Percentiles rank a stretch among this genome's conserved stretches.
Conservation (phyloP, 1,140 invertebrate species). For the Drosophila ohnishii region DNA sequence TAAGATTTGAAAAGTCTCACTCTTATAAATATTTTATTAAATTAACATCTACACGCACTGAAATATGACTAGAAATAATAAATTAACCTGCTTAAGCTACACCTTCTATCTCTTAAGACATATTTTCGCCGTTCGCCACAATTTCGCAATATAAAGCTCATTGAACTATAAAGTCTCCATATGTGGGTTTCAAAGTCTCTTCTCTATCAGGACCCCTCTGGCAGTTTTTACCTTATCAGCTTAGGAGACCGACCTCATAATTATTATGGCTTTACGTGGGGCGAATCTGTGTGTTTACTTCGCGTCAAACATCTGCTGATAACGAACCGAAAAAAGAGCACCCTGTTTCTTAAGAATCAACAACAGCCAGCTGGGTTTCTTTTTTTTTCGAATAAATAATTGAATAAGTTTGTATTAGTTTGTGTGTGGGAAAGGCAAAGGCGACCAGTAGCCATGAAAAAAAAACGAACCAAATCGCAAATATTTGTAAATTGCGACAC, state of each 20-base stretch:
- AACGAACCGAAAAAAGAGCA: constrained; percentile 4
- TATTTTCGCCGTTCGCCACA: background rate
- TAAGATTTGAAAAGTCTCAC: no score
- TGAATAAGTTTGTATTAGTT: constrained; percentile 1
- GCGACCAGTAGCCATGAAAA: background rate
- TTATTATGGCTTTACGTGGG: constrained; percentile 25
- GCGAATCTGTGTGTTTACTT: constrained; percentile 24
- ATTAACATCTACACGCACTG: no score
- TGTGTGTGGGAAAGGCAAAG: constrained; percentile 4
- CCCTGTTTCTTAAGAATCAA: constrained; percentile 26
- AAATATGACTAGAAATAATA: background rate
- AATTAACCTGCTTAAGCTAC: background rate
- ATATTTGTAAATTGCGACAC: constrained; percentile 43
- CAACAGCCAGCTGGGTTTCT: background rate
- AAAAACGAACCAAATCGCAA: background rate
- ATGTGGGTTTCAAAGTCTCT: constrained; percentile 22
- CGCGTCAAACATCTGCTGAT: constrained; percentile 19
- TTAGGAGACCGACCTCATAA: constrained; percentile 17
- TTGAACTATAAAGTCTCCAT: background rate
- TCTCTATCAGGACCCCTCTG: constrained; percentile 22
- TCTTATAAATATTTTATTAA: no score
- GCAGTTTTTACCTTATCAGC: constrained; percentile 33
- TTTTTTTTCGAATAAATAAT: background rate
- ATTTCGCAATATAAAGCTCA: constrained; percentile 3
- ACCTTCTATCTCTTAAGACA: background rate